phyloP scores from a whole-genome alignment of 2,797 vertebrate genomes.

The Philypnodon macrostomus region DNA sequence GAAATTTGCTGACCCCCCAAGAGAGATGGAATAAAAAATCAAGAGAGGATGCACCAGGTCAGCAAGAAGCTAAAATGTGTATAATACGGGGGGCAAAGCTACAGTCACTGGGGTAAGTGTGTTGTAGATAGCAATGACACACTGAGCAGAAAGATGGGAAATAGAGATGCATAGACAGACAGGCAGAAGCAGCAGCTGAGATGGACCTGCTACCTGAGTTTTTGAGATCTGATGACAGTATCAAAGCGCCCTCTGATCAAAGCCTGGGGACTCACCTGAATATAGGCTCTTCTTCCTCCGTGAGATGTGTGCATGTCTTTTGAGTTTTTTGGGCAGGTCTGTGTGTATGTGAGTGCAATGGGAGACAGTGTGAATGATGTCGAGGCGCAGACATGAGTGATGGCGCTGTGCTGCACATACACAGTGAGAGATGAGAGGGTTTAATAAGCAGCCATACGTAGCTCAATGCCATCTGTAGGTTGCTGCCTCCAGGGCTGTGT shows the following conservation, averaged over 20 bases:
- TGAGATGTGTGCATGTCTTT: constrained; percentile 12
- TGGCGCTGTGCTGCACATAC: constrained; percentile 55
- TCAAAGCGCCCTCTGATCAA: constrained; percentile 74
- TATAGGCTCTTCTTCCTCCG: constrained; percentile 45
- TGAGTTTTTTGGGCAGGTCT: neutral
- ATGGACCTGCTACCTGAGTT: constrained; percentile 47
- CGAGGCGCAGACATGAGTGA: constrained; percentile 62
- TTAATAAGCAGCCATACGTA: constrained; percentile 76
- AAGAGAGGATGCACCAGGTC: constrained; percentile 6
- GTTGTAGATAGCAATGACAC: constrained; percentile 16
- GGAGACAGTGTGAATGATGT: constrained; percentile 50
- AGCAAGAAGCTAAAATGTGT: constrained; percentile 10
- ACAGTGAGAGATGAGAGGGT: constrained; percentile 62
- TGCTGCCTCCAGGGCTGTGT: constrained; percentile 72
- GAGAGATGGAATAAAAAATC: constrained; percentile 16
- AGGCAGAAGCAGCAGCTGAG: constrained; percentile 33
- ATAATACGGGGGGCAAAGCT: constrained; percentile 4
- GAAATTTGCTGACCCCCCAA: constrained; percentile 17
- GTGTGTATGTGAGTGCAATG: constrained; percentile 11
- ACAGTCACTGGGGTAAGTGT: constrained; percentile 5
- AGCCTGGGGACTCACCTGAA: constrained; percentile 65
- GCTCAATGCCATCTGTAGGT: constrained; percentile 75
- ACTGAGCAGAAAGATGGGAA: constrained; percentile 29
- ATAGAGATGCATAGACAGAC: constrained; percentile 40
- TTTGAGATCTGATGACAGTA: constrained; percentile 56